Evolutionary conservation across 35 echinoderm and acorn worm species (phyloP), one percentile per base, ranked within the genome.

Genomic region (Holothuria glaberrima): DNA sequence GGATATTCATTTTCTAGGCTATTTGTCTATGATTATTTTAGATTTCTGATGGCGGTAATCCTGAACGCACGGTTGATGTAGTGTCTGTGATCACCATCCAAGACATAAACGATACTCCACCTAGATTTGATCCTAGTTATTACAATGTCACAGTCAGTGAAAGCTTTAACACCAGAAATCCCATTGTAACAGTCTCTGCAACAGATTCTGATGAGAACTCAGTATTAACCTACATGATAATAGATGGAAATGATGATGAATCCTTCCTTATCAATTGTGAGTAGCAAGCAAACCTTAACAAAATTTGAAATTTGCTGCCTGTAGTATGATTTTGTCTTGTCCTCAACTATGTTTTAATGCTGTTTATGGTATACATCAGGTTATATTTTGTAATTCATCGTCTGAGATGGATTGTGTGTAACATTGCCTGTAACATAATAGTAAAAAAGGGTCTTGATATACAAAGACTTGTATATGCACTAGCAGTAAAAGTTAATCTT

Each of bases 61-160:
- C 94, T 12, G 69, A 88, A 58, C 35, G 45, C 30, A 81, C 79
- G 6, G 90, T 88, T 27, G 63, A 50, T 12, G 78, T 79, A 3
- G 83, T 83, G 1, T 59, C 91, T 69, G 75, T 70, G 13, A 94
- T 97, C 67, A 89, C 50, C 58, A 90, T 97, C 18, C n/a, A 67
- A 0, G 92, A 97, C 32, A 60, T 94, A 82, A 97, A 97, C 57
- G 95, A 97, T 78, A 97, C 94, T 22, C 57, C 65, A 26, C 95
- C 92, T 17, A 35, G 72, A 5, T 97, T 94, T 44, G 35, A 31
- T 9, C 38, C 75, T 17, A 67, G 33, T 2, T 58, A 57, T 2
- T 97, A 94, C 62, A 75, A 73, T n/a, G 56, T 89, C 18, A 62
- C 38, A 0, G 61, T 89, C 12, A 54, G 71, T 0, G 92, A 94